Base-by-base conservation (phyloP, 1,140 invertebrate genomes). In the Augochlora pura region DNA sequence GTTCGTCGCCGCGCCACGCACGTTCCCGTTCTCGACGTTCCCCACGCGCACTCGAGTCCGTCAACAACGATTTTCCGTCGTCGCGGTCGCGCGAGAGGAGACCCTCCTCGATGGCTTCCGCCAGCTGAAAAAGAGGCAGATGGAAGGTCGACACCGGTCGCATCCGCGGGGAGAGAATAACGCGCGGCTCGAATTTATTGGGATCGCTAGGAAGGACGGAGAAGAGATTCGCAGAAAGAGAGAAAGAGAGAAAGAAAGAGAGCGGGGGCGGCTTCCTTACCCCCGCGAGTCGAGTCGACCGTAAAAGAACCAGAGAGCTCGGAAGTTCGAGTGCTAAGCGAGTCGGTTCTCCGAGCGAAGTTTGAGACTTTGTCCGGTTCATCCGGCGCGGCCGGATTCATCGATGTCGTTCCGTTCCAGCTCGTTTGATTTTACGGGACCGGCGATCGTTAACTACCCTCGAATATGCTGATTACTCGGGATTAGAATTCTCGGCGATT, bases 51-150 rank as follows among this genome's bases (percentile, higher is more conserved):
- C 75, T 85, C 76, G 83, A 85, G 80, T 85, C 69, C 74, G 84
- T 86, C 84, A 74, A 73, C 83, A 85, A 86, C 79, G 67, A 86
- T 83, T 80, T 85, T 80, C 76, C 80, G 76, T 85, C 76, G 74
- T 85, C 67, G 69, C 73, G 63, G 77, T 10, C 23, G 72, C 77
- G 78, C 77, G 46, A 83, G 67, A 82, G 52, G 65, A 68, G 72
- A 76, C 63, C 77, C 65, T 52, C 60, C 68, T 52, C 72, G 64
- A 82, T 71, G 57, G 32, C 23, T 54, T 77, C n/a, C 68, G 27
- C 38, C 39, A n/a, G 49, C 42, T 57, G 18, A 60, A 67, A 67
- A 80, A 74, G 39, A 39, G 27, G 14, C 62, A 21, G 70, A 72
- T 14, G 4, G 25, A 27, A 64, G 60, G 46, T 63, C 70, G 3